Percentiles rank a stretch among this genome's conserved stretches.
Conservation (phyloP, 2,888 invertebrate genomes). For the Lutraria lutraria region DNA sequence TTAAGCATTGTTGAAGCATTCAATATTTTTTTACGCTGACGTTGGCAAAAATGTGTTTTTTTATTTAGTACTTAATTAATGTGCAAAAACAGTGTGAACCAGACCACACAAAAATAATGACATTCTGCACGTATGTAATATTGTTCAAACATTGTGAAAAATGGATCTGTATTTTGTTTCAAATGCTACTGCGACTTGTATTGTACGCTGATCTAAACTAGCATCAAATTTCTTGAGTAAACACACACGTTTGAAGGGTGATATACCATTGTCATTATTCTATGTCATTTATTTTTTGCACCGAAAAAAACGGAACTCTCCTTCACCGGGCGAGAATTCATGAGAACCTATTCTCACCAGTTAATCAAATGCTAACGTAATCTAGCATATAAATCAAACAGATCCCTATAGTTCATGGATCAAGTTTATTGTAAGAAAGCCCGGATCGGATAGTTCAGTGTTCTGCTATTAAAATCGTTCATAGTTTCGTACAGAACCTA, state of each 20-base stretch:
- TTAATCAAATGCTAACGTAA: conserved; percentile 10
- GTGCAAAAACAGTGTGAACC: background rate
- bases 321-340: background rate
- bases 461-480: conserved; percentile 29
- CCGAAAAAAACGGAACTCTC: background rate
- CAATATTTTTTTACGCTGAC: background rate
- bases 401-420: background rate
- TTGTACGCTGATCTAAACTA: background rate
- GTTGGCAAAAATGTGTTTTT: background rate
- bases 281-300: background rate
- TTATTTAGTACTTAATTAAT: background rate
- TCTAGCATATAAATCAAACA: conserved; percentile 1
- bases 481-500: conserved; percentile 33
- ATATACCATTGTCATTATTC: conserved; percentile 19
- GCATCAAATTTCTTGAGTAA: conserved; percentile 18
- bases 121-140: background rate
- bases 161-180: conserved; percentile 15
- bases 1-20: background rate
- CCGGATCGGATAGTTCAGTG: background rate
- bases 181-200: background rate
- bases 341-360: conserved; percentile 11
- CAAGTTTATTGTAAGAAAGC: conserved; percentile 7
- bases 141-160: background rate
- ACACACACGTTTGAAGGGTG: background rate
- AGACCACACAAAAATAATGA: conserved; percentile 4